These are phyloP conservation scores for Muscicapa comitata DNA, from an alignment of 2,797 vertebrate genomes.

Conservation along the genomic window DNA sequence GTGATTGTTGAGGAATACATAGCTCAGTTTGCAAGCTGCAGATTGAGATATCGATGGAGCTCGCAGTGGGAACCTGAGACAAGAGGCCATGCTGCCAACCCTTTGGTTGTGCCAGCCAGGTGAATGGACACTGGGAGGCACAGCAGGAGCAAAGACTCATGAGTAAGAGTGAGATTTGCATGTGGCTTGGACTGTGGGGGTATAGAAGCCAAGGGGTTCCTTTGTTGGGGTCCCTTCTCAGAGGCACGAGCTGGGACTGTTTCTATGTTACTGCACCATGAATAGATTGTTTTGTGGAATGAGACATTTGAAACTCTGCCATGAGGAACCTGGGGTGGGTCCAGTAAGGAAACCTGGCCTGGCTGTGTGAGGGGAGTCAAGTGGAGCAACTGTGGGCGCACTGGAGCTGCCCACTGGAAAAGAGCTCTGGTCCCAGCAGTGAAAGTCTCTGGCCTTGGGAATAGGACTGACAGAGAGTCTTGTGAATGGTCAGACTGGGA, in stretches of 20 bases:
- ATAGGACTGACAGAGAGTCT: background rate
- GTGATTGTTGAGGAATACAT: background rate
- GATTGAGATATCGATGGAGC: background rate
- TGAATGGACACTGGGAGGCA: background rate
- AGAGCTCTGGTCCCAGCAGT: background rate
- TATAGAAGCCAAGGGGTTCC: background rate
- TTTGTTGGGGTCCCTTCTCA: background rate
- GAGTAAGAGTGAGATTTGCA: background rate
- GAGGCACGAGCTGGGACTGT: background rate
- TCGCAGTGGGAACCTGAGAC: background rate
- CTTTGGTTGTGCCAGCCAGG: background rate
- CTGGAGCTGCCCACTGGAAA: rapidly evolving
- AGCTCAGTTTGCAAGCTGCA: background rate
- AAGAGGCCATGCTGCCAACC: background rate
- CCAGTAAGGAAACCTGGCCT: background rate
- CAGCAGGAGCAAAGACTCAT: background rate
- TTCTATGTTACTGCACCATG: background rate
- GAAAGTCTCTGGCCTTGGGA: background rate
- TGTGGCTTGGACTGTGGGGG: background rate
- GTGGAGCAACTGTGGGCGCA: background rate
- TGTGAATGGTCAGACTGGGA: background rate
- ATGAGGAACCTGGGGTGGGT: background rate
- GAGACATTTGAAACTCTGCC: background rate
- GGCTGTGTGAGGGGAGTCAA: background rate
- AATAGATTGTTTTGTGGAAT: background rate